Evolutionary conservation across 1,140 invertebrate species (phyloP).

Genomic region (Sinella curviseta): DNA sequence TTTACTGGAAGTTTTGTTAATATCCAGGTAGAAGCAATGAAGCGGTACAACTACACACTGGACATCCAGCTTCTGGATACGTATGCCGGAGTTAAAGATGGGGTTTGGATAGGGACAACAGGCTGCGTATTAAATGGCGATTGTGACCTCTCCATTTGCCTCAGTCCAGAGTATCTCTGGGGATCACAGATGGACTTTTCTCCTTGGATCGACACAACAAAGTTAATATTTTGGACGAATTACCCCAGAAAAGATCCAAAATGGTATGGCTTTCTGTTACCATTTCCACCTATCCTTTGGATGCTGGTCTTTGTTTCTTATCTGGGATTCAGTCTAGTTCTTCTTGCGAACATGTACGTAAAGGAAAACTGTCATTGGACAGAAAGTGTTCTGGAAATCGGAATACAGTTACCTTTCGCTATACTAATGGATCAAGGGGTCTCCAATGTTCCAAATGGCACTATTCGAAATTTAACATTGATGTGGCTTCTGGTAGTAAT

Average conservation of each 20-base stretch:
- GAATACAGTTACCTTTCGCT: not conserved
- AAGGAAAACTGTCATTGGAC: not conserved
- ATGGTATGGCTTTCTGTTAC: conserved; percentile 8
- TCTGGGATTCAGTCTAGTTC: not conserved
- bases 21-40: conserved; percentile 1
- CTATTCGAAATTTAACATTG: not conserved
- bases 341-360: not conserved
- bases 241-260: conserved; percentile 6
- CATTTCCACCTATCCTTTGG: not conserved
- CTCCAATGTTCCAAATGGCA: not conserved
- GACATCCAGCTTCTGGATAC: not conserved
- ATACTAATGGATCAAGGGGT: conserved; percentile 11
- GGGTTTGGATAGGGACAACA: not conserved
- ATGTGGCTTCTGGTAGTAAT: not conserved
- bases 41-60: conserved; percentile 12
- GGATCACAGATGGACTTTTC: not conserved
- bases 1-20: conserved; percentile 1
- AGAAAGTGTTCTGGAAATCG: not conserved
- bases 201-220: not conserved
- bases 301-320: not conserved
- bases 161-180: not conserved
- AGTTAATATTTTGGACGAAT: conserved; percentile 12
- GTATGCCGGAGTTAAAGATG: not conserved
- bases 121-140: not conserved
- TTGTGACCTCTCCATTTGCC: conserved; percentile 12